Evolutionary conservation across 1,140 invertebrate genomes (phyloP).

Genomic region (Aphidius ervi): DNA sequence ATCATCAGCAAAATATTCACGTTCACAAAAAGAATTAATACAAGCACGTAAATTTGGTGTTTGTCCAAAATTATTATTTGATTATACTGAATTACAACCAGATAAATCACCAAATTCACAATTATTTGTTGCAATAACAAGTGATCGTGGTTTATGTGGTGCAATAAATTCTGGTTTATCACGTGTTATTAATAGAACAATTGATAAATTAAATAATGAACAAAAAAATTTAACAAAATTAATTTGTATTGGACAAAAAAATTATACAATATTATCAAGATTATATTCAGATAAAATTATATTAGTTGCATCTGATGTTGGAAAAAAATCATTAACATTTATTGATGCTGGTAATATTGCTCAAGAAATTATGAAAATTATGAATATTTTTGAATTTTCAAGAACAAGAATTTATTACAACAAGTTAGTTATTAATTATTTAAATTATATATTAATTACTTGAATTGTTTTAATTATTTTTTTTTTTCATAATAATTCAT

Average conservation of each 20-base stretch:
- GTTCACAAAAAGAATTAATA: constrained; percentile 87
- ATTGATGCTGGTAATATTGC: constrained; percentile 80
- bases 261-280: constrained; percentile 73
- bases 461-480: constrained; percentile 1
- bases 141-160: constrained; percentile 89
- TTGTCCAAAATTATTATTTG: constrained; percentile 80
- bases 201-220: neutral
- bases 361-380: constrained; percentile 69
- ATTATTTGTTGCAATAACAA: constrained; percentile 82
- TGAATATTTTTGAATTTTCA: constrained; percentile 66
- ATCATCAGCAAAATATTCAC: constrained; percentile 79
- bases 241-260: constrained; percentile 89
- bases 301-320: constrained; percentile 72
- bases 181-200: neutral
- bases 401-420: constrained; percentile 83
- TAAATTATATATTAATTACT: neutral
- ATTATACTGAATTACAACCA: constrained; percentile 68
- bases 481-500: neutral
- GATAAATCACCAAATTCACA: constrained; percentile 64
- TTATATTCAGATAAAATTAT: constrained; percentile 77
- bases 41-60: constrained; percentile 80
- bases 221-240: constrained; percentile 68
- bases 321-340: constrained; percentile 84
- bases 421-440: constrained; percentile 66
- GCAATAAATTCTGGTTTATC: constrained; percentile 71